Evolutionary conservation across 2,888 invertebrate genomes (phyloP).

Genomic region (Drepanosiphum platanoidis): DNA sequence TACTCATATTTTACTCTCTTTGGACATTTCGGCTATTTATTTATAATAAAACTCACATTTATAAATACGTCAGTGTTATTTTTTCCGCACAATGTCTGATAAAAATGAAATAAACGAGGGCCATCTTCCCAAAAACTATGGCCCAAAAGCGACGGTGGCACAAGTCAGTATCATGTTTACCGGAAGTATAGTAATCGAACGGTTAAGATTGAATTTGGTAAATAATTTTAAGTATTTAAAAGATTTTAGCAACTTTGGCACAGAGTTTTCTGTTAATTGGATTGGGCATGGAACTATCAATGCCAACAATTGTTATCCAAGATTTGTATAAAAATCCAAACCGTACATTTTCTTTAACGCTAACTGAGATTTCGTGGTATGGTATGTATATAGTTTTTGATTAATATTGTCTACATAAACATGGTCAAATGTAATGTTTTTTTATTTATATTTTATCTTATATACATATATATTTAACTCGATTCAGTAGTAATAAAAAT

Average conservation of each 20-base stretch:
- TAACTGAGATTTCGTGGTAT: slow-evolving; percentile 72
- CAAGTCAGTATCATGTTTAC: not conserved
- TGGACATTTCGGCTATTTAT: no score
- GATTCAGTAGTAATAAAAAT: no score
- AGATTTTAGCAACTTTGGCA: slow-evolving; percentile 71
- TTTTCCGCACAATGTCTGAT: not conserved
- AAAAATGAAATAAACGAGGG: not conserved
- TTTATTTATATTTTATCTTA: no score
- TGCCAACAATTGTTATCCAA: slow-evolving; percentile 72
- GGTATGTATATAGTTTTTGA: slow-evolving; percentile 67
- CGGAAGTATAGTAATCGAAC: not conserved
- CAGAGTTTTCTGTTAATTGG: slow-evolving; percentile 71
- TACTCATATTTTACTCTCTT: no score
- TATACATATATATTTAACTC: no score
- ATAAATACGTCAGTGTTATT: no score
- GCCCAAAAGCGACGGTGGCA: not conserved
- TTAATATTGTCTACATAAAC: no score
- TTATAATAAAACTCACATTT: no score
- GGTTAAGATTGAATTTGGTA: not conserved
- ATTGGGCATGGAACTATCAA: slow-evolving; percentile 72
- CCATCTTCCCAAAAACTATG: slow-evolving; percentile 1
- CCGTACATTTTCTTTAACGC: slow-evolving; percentile 69
- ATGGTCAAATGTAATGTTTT: no score
- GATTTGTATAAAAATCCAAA: slow-evolving; percentile 67
- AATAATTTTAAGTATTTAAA: slow-evolving; percentile 51